Percentiles rank a stretch among this genome's conserved stretches.
These are phyloP conservation scores for Gallirallus australis DNA, from an alignment of 2,797 vertebrate species.

Conservation along the genomic window DNA sequence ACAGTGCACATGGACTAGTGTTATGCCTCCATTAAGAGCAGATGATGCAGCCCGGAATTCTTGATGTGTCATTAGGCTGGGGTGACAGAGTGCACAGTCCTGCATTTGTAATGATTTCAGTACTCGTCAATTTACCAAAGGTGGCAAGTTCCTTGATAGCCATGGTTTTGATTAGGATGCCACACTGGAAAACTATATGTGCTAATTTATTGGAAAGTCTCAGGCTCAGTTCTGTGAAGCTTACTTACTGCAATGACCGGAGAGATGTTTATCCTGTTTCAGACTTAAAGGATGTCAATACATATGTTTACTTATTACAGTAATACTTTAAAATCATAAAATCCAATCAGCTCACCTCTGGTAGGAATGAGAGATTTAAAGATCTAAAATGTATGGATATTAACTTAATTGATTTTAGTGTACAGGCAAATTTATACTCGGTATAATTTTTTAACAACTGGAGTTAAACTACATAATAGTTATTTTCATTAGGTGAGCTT, in stretches of 20 bases:
- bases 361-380: not conserved
- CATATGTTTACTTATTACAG: not conserved
- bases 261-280: not conserved
- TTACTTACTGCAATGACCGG: not conserved
- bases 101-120: not conserved
- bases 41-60: not conserved
- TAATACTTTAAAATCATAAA: not conserved
- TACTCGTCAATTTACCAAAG: not conserved
- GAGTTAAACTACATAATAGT: not conserved
- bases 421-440: not conserved
- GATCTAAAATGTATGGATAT: not conserved
- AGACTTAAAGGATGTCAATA: not conserved
- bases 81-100: not conserved
- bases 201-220: not conserved
- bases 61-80: not conserved
- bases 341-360: not conserved
- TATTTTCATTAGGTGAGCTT: not conserved
- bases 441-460: not conserved
- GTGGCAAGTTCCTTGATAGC: not conserved
- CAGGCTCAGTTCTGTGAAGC: not conserved
- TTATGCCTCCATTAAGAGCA: not conserved
- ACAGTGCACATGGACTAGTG: accelerated
- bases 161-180: not conserved
- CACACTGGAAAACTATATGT: not conserved
- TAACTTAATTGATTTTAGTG: not conserved